These are phyloP conservation scores for Grallaria varia DNA, from an alignment of 2,113 vertebrate genomes.

Conservation along the genomic window DNA sequence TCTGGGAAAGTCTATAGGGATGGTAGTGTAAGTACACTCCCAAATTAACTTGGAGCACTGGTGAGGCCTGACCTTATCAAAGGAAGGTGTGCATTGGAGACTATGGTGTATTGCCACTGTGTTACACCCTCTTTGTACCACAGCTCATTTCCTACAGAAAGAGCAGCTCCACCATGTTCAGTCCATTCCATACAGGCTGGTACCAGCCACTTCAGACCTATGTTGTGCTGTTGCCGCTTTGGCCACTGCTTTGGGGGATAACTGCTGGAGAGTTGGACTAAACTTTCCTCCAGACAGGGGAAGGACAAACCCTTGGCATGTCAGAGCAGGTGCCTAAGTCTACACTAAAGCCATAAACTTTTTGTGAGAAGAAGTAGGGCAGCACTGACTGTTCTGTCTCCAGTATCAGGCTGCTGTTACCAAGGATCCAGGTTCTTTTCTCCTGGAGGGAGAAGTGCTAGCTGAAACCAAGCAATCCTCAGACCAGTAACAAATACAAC, in stretches of 20 bases:
- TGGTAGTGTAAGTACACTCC: neutral
- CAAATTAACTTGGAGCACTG: neutral
- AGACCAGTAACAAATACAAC: neutral
- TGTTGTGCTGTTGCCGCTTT: neutral
- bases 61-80: neutral
- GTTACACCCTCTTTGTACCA: neutral
- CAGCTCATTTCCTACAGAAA: neutral
- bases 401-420: neutral
- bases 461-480: neutral
- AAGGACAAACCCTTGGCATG: neutral
- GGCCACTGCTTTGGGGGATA: neutral
- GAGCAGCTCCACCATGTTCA: neutral
- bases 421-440: neutral
- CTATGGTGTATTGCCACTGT: accelerated
- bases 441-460: neutral
- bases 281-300: neutral
- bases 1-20: neutral
- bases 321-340: neutral
- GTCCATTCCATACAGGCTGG: neutral
- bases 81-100: neutral
- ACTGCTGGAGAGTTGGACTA: neutral
- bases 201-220: neutral
- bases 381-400: neutral
- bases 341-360: neutral
- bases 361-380: neutral